A percentile compares a stretch with the other conserved stretches of the same genome.
phyloP scores from a whole-genome alignment of 53 echinoderm and acorn worm genomes.

The Echinometra lucunter region DNA sequence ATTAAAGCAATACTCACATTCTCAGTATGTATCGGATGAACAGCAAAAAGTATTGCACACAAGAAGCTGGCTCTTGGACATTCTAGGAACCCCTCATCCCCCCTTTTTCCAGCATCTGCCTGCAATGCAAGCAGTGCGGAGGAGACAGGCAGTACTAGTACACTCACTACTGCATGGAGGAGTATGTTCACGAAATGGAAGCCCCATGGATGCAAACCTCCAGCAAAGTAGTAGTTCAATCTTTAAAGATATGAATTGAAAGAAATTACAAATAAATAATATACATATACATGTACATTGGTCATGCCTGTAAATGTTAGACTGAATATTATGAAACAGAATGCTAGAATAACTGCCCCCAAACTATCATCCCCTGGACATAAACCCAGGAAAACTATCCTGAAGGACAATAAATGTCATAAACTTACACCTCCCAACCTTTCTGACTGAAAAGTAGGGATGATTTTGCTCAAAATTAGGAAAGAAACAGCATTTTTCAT shows the following conservation, averaged over 20 bases:
- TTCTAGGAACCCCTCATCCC: neutral
- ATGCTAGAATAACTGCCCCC: too few species aligned
- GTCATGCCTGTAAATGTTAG: too few species aligned
- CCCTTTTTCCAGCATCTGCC: constrained; percentile 46
- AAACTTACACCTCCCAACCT: too few species aligned
- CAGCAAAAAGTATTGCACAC: constrained; percentile 89
- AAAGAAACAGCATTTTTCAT: too few species aligned
- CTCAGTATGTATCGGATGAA: constrained; percentile 96
- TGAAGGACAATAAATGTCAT: too few species aligned
- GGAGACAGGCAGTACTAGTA: constrained; percentile 78
- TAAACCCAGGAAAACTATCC: too few species aligned
- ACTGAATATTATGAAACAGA: too few species aligned
- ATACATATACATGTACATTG: too few species aligned
- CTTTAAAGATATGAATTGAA: neutral
- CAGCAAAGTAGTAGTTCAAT: constrained; percentile 82
- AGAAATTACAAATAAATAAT: too few species aligned
- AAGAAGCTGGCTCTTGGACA: constrained; percentile 82
- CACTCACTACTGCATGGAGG: constrained; percentile 82
- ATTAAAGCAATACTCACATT: constrained; percentile 79
- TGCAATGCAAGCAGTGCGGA: constrained; percentile 54
- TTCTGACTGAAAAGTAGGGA: too few species aligned
- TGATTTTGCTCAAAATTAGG: too few species aligned
- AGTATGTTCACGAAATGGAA: constrained; percentile 91
- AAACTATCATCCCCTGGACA: too few species aligned
- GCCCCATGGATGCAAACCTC: constrained; percentile 82